Evolutionary conservation across 1,140 invertebrate genomes (phyloP), one percentile per base, ranked within the genome.

Genomic region (Hylaeus volcanicus): DNA sequence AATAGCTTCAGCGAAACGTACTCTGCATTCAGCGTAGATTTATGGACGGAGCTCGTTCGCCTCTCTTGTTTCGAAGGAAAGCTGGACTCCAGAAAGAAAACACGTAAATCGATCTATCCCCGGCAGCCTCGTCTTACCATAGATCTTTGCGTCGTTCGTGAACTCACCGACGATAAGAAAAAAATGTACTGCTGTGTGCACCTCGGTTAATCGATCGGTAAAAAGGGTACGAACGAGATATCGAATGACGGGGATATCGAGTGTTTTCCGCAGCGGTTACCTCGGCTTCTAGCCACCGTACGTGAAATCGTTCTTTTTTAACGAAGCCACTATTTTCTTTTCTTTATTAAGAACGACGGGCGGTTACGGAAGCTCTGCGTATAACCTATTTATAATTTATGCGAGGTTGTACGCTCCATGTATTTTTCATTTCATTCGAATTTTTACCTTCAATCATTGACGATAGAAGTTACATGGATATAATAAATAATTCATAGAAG

Each of bases 201-300:
- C 78, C 76, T 80, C 69, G 81, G 79, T 83, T 76, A 86, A 88
- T 90, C 78, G 84, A 83, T 86, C 79, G 73, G 69, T 87, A 89
- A 89, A 90, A 89, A 89, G 74, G 61, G 58, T 74, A 78, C 73
- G 56, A 72, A 66, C 45, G 37, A 58, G 73, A 82, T 89, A 86
- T 90, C 87, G 72, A 45, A 60, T 89, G 56, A 55, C 75, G 26
- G 3, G n/a, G 70, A 79, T 87, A 87, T 87, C 87, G 45, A 78
- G 45, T 85, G 73, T 75, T 70, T 6, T 12, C 5, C 45, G 43
- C 64, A 15, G 70, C 39, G 53, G 72, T 85, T 73, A 71, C 55
- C 51, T 66, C 3, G 61, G 41, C 15, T 81, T 48, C 61, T 63
- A 65, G 1, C 63, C 14, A 39, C 51, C 60, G 41, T 81, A 63